These are phyloP conservation scores for Eonycteris spelaea DNA, from an alignment of 2,113 vertebrate species.

Conservation along the genomic window DNA sequence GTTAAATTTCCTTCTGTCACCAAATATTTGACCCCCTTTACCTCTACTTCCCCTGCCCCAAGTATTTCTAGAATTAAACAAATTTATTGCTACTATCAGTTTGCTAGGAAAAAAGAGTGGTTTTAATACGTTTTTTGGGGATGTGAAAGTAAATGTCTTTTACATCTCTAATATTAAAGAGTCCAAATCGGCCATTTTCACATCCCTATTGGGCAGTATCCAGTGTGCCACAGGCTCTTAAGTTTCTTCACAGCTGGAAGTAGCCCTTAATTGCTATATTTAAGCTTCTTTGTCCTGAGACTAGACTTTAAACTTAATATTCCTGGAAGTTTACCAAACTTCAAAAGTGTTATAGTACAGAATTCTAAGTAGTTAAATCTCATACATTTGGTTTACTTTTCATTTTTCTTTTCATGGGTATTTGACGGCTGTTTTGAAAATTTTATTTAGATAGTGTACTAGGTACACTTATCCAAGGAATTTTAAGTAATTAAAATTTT, in stretches of 20 bases:
- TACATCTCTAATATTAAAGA: neutral
- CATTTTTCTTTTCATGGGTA: neutral
- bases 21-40: no score
- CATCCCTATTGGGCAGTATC: neutral
- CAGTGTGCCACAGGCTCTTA: neutral
- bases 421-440: neutral
- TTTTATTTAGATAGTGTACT: neutral
- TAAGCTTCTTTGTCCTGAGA: neutral
- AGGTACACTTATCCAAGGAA: neutral
- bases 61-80: neutral
- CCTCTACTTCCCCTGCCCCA: no score
- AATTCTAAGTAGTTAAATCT: neutral
- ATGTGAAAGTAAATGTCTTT: neutral
- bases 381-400: neutral
- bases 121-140: neutral
- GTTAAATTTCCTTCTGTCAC: no score
- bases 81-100: neutral
- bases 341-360: neutral
- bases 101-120: neutral
- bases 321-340: neutral
- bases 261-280: neutral
- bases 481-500: neutral
- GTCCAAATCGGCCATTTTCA: neutral
- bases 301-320: neutral
- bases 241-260: neutral